A percentile compares a stretch with the other conserved stretches of the same genome.
Conservation (phyloP, 92 coral and sea anemone genomes). For the Phenganax stokvisi region DNA sequence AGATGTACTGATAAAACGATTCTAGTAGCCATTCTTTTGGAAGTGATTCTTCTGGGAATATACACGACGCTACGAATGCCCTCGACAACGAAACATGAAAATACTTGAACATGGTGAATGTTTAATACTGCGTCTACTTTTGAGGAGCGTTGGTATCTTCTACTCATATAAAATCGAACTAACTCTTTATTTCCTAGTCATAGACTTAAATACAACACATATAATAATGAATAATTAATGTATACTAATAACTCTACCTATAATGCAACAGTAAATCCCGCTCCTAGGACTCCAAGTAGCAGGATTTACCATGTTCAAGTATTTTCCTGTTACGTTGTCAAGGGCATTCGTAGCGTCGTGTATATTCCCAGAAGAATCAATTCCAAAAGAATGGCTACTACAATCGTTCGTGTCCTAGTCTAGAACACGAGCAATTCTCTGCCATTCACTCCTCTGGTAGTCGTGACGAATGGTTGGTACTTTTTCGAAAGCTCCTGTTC, state of each 20-base stretch:
- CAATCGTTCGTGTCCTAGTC: too few species aligned
- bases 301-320: conserved; percentile 2
- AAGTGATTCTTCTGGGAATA: conserved; percentile 52
- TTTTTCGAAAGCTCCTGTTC: conserved; percentile 27
- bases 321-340: conserved; percentile 35
- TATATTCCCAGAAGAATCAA: conserved; percentile 50
- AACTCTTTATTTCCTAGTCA: too few species aligned
- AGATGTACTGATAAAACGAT: conserved; percentile 4
- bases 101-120: conserved; percentile 11
- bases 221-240: too few species aligned
- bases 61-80: conserved; percentile 45
- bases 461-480: conserved; percentile 35
- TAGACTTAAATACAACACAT: too few species aligned
- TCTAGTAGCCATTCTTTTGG: conserved; percentile 43
- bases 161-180: too few species aligned
- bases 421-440: conserved; percentile 37
- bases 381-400: conserved; percentile 40
- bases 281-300: conserved; percentile 20
- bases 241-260: too few species aligned
- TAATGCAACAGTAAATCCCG: too few species aligned
- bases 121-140: too few species aligned
- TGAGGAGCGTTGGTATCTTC: too few species aligned
- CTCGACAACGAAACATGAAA: conserved; percentile 31
- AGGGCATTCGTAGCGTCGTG: conserved; percentile 44
- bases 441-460: conserved; percentile 24